phyloP scores from a whole-genome alignment of 2,888 invertebrate genomes.

The Drosophila nr. perissopoda region DNA sequence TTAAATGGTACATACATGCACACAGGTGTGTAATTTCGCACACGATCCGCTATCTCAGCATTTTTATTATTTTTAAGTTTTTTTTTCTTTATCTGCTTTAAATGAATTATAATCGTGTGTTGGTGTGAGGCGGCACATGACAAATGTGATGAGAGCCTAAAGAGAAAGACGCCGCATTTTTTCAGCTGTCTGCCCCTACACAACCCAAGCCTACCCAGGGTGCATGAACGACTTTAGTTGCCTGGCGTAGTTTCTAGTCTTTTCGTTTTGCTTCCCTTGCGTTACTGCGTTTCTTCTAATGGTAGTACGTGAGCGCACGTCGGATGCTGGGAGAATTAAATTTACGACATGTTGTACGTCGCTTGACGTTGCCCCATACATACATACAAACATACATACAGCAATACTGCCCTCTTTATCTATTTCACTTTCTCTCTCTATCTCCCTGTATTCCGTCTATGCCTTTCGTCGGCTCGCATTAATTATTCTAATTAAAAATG shows the following conservation, averaged over 20 bases:
- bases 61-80: conserved; percentile 6
- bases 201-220: neutral
- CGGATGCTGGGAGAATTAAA: conserved; percentile 66
- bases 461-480: conserved; percentile 50
- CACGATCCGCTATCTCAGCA: conserved; percentile 25
- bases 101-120: conserved; percentile 52
- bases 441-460: neutral
- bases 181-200: neutral
- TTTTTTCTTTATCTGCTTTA: conserved; percentile 41
- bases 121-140: conserved; percentile 47
- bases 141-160: conserved; percentile 60
- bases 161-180: conserved; percentile 43
- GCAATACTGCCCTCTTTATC: conserved; percentile 4
- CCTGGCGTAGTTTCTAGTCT: conserved; percentile 1
- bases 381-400: neutral
- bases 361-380: conserved; percentile 17
- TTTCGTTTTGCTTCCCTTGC: neutral
- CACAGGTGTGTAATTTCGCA: conserved; percentile 25
- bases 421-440: neutral
- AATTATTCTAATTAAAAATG: conserved; percentile 76
- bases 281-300: conserved; percentile 18
- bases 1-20: conserved; percentile 1
- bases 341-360: conserved; percentile 68
- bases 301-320: conserved; percentile 71
- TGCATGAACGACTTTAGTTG: conserved; percentile 1